Conservation (phyloP, 2,797 vertebrate species). For the Alcedo quadribrachys region DNA sequence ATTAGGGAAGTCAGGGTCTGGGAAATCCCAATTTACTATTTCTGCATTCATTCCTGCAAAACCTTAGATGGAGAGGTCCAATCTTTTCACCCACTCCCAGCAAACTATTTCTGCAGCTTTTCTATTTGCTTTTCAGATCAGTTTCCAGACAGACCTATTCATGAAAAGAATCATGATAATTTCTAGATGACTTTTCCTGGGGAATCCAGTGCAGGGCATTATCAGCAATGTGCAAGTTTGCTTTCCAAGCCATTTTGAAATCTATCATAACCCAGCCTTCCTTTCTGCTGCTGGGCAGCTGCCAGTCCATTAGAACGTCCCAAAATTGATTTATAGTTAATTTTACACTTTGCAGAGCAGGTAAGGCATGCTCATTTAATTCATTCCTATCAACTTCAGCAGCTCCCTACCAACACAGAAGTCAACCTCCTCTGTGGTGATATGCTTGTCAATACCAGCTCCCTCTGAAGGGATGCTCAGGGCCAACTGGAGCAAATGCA, state of each 20-base stretch:
- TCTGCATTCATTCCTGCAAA: background rate
- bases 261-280: background rate
- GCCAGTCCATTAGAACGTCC: accelerated
- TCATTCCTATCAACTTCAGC: background rate
- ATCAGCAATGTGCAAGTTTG: background rate
- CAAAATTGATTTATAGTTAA: background rate
- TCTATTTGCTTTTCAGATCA: background rate
- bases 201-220: background rate
- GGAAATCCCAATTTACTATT: background rate
- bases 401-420: background rate
- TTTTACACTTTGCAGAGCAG: background rate
- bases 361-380: background rate
- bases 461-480: background rate
- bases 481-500: accelerated
- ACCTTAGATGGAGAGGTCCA: background rate
- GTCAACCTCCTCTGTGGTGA: background rate
- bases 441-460: accelerated
- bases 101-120: background rate
- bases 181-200: background rate
- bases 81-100: background rate
- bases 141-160: background rate
- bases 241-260: background rate
- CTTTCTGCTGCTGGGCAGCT: background rate
- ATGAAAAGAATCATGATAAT: background rate
- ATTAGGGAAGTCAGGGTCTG: background rate